Evolutionary conservation across 2,113 vertebrate genomes (phyloP).

Genomic region (Proterorhinus semilunaris): DNA sequence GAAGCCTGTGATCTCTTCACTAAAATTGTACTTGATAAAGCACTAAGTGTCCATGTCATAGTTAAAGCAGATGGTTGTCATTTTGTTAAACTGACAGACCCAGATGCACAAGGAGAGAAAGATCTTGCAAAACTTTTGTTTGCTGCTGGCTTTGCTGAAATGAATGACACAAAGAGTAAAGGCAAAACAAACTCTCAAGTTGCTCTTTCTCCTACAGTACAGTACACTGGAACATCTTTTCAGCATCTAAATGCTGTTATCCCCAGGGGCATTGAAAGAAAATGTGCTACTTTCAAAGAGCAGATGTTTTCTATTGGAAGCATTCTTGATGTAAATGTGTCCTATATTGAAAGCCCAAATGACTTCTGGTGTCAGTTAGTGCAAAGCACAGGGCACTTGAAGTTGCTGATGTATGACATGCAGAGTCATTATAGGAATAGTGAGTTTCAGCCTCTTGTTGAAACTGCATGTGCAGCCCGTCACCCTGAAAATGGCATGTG

Average conservation of each 20-base stretch:
- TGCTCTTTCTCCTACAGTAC: neutral
- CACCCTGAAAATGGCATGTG: slow-evolving; percentile 79
- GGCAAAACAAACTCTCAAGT: neutral
- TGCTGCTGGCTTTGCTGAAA: slow-evolving; percentile 72
- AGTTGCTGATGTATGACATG: slow-evolving; percentile 82
- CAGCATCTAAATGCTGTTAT: slow-evolving; percentile 7
- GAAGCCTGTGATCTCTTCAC: slow-evolving; percentile 80
- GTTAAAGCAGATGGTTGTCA: slow-evolving; percentile 69
- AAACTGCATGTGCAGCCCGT: slow-evolving; percentile 81
- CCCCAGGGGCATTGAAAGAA: slow-evolving; percentile 15
- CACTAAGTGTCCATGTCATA: slow-evolving; percentile 74
- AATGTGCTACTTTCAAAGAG: slow-evolving; percentile 59
- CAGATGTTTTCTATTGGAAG: slow-evolving; percentile 82
- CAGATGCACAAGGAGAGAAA: slow-evolving; percentile 72
- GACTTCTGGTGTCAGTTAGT: slow-evolving; percentile 92
- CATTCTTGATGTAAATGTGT: slow-evolving; percentile 83
- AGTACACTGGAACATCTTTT: neutral
- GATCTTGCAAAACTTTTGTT: slow-evolving; percentile 80
- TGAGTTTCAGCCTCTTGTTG: slow-evolving; percentile 61
- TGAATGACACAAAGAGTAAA: slow-evolving; percentile 46
- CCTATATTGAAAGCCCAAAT: slow-evolving; percentile 80
- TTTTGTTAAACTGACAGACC: slow-evolving; percentile 79
- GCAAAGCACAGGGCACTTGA: slow-evolving; percentile 67
- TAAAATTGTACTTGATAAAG: slow-evolving; percentile 79
- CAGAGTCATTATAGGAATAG: slow-evolving; percentile 80